phyloP scores from a whole-genome alignment of 2,888 invertebrate genomes.

The Tubulanus polymorphus region DNA sequence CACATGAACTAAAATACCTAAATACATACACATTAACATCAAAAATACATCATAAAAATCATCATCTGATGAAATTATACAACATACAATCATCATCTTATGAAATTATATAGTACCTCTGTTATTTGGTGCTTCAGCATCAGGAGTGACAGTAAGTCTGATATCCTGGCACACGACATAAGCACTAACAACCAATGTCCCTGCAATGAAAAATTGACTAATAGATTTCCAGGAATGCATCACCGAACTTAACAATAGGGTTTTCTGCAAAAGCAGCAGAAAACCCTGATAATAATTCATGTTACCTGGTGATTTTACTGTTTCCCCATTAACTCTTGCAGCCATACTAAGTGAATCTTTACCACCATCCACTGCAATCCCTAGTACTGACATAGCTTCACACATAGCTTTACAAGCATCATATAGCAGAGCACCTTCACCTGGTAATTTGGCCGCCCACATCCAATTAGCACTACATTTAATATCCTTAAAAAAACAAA shows the following conservation, averaged over 20 bases:
- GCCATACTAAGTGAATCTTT: conserved; percentile 98
- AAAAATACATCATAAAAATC: not conserved
- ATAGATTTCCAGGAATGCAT: too few species aligned
- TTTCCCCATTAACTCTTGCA: conserved; percentile 70
- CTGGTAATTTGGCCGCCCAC: conserved; percentile 96
- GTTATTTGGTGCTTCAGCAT: conserved; percentile 67
- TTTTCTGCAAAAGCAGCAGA: too few species aligned
- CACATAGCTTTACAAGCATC: conserved; percentile 88
- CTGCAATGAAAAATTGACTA: conserved; percentile 54
- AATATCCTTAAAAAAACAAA: conserved; percentile 67
- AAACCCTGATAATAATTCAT: too few species aligned
- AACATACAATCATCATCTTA: too few species aligned
- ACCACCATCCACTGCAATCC: conserved; percentile 91
- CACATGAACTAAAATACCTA: conserved; percentile 71
- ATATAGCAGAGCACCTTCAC: conserved; percentile 83
- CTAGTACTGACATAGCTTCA: conserved; percentile 72
- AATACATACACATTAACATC: too few species aligned
- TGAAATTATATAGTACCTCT: too few species aligned
- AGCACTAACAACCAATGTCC: conserved; percentile 90
- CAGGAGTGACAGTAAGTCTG: conserved; percentile 79
- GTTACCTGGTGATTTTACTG: conserved; percentile 61
- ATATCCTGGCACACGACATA: conserved; percentile 95
- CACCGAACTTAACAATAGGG: too few species aligned
- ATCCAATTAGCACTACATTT: conserved; percentile 99
- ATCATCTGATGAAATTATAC: too few species aligned